Evolutionary conservation across 2,888 invertebrate species (phyloP).

Genomic region (Cataglyphis albicans): DNA sequence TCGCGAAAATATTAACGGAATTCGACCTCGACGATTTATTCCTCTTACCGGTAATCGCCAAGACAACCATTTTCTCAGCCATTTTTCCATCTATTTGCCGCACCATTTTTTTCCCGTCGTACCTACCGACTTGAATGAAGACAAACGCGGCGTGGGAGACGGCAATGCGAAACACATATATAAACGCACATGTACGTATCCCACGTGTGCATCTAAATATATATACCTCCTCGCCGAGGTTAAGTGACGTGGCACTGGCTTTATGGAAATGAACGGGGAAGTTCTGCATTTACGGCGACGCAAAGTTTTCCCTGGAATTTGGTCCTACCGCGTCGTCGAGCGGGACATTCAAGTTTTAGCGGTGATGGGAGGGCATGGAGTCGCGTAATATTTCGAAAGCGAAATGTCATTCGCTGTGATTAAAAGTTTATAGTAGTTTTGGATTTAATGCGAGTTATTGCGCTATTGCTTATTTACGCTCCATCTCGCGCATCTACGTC

Average conservation of each 20-base stretch:
- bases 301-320: constrained; percentile 72
- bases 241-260: constrained; percentile 65
- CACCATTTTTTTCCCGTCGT: constrained; percentile 56
- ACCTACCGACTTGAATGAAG: constrained; percentile 65
- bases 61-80: constrained; percentile 65
- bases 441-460: constrained; percentile 49
- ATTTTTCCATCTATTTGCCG: constrained; percentile 60
- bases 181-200: constrained; percentile 24
- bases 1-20: constrained; percentile 34
- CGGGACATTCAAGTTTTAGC: constrained; percentile 68
- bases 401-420: constrained; percentile 53
- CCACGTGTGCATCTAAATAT: constrained; percentile 31
- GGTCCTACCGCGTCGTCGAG: constrained; percentile 56
- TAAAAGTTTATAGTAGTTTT: constrained; percentile 52
- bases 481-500: constrained; percentile 4
- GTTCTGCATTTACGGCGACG: constrained; percentile 67
- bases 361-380: constrained; percentile 18
- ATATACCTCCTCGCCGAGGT: constrained; percentile 58
- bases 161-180: constrained; percentile 39
- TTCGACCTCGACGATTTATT: constrained; percentile 63
- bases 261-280: constrained; percentile 71
- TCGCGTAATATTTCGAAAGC: constrained; percentile 53
- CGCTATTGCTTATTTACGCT: constrained; percentile 52
- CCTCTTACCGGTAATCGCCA: constrained; percentile 68
- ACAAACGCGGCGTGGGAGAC: constrained; percentile 62